Evolutionary conservation across 2,888 invertebrate genomes (phyloP).

Genomic region (Elysia crispata): DNA sequence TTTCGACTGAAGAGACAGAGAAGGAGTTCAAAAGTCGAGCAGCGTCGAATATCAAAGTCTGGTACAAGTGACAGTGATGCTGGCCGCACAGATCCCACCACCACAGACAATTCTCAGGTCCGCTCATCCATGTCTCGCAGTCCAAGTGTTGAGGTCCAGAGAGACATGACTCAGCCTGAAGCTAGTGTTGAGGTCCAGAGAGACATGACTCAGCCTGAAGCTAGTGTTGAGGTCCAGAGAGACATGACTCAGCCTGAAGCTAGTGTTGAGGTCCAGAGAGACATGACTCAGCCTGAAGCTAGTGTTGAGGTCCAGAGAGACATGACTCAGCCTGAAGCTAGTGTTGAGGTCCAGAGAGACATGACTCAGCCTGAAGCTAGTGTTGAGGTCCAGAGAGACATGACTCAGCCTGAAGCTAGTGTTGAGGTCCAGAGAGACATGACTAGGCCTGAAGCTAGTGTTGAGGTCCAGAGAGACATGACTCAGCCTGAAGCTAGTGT

Average conservation of each 20-base stretch:
- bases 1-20: conserved; percentile 29
- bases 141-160: conserved; percentile 24
- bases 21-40: neutral
- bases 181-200: no score
- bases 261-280: no score
- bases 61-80: conserved; percentile 41
- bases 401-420: no score
- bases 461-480: neutral
- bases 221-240: no score
- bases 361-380: no score
- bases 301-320: no score
- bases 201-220: no score
- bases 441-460: no score
- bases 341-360: conserved; percentile 17
- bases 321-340: neutral
- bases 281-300: no score
- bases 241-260: no score
- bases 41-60: neutral
- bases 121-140: conserved; percentile 21
- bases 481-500: no score
- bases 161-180: no score
- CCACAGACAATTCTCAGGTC: conserved; percentile 34
- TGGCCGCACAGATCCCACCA: conserved; percentile 44
- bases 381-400: conserved; percentile 5
- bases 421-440: conserved; percentile 5